These are phyloP conservation scores for Trinorchestia longiramus DNA, from an alignment of 1,140 invertebrate genomes.

Conservation along the genomic window DNA sequence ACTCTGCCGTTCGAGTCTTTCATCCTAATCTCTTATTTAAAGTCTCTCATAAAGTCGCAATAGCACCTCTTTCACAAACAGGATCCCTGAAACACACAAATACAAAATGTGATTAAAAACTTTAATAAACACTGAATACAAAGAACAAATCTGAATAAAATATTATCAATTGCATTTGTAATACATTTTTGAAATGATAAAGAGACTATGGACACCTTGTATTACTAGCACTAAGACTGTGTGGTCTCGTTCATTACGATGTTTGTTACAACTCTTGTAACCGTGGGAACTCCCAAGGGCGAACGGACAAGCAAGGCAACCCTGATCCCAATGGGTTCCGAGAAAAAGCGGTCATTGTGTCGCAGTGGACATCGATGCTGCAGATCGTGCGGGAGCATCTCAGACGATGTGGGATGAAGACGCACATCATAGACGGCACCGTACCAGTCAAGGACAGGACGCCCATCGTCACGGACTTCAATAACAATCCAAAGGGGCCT, in stretches of 20 bases:
- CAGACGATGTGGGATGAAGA: slow-evolving; percentile 69
- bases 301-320: slow-evolving; percentile 11
- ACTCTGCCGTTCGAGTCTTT: not conserved
- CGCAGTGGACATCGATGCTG: slow-evolving; percentile 87
- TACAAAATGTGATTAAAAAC: no score
- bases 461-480: slow-evolving; percentile 80
- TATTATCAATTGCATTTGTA: no score
- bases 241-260: not conserved
- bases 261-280: not conserved
- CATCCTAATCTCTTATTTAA: not conserved
- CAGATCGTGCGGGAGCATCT: slow-evolving; percentile 78
- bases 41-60: no score
- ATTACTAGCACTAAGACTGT: not conserved
- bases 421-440: slow-evolving; percentile 58
- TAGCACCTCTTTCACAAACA: no score
- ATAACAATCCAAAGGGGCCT: slow-evolving; percentile 71
- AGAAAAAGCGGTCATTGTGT: slow-evolving; percentile 87
- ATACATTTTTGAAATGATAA: no score
- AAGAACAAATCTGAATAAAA: no score
- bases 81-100: no score
- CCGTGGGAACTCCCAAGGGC: not conserved
- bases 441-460: slow-evolving; percentile 72
- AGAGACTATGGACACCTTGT: no score
- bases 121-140: no score
- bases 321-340: slow-evolving; percentile 47